Evolutionary conservation across 2,113 vertebrate genomes (phyloP).

Genomic region (Eretmodus cyanostictus): DNA sequence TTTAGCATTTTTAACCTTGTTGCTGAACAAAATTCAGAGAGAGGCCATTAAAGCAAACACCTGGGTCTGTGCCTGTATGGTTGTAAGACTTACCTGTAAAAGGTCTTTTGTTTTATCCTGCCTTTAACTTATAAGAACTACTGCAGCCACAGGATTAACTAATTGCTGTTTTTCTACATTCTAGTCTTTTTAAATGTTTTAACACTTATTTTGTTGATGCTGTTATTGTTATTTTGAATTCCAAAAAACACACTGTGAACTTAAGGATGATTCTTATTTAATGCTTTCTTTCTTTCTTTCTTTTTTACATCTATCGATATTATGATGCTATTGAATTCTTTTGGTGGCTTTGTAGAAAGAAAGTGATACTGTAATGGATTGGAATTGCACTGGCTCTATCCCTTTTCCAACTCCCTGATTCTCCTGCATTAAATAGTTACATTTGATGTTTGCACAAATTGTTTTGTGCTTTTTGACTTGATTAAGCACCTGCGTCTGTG

Average conservation of each 20-base stretch:
- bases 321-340: background rate
- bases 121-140: background rate
- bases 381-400: background rate
- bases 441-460: background rate
- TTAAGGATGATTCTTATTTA: background rate
- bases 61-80: background rate
- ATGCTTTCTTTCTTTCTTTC: background rate
- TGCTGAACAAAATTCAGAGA: background rate
- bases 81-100: background rate
- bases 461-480: background rate
- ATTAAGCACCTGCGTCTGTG: background rate
- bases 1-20: background rate
- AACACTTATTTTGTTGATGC: background rate
- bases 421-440: background rate
- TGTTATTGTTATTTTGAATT: background rate
- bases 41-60: background rate
- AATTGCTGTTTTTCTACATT: background rate
- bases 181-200: background rate
- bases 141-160: background rate
- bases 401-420: background rate
- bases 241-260: fast-evolving
- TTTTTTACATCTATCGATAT: background rate
- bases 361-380: background rate
- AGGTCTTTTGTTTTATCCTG: background rate
- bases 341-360: background rate